Conservation (phyloP, 2,888 invertebrate species). For the Urechis unicinctus region DNA sequence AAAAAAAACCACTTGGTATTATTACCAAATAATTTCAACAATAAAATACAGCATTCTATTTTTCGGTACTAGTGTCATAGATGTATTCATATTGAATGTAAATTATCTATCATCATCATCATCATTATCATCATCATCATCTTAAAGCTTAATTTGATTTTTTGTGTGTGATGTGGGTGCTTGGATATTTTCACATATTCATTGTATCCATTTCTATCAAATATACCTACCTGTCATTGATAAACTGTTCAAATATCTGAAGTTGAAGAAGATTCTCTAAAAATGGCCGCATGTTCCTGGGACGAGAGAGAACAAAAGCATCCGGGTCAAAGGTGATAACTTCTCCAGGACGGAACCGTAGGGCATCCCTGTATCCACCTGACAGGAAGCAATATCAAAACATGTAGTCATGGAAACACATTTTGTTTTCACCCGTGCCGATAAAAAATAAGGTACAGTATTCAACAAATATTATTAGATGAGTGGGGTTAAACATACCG, state of each 20-base stretch:
- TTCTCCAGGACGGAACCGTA: conserved; percentile 63
- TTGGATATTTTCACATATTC: too few relatives aligned
- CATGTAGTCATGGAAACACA: background rate
- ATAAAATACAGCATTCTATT: too few relatives aligned
- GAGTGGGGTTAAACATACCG: too few relatives aligned
- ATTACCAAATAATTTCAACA: too few relatives aligned
- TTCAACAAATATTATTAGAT: conserved; percentile 1
- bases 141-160: too few relatives aligned
- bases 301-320: conserved; percentile 77
- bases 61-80: too few relatives aligned
- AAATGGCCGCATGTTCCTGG: conserved; percentile 78
- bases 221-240: conserved; percentile 69
- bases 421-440: too few relatives aligned
- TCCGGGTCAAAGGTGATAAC: conserved; percentile 79
- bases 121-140: too few relatives aligned
- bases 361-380: conserved; percentile 63
- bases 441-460: background rate
- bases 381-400: background rate
- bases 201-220: background rate
- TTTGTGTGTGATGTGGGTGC: too few relatives aligned
- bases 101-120: too few relatives aligned
- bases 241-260: conserved; percentile 78
- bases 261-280: conserved; percentile 82
- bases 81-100: too few relatives aligned
- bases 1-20: too few relatives aligned